These are phyloP conservation scores for Chrysopilus asiliformis DNA, from an alignment of 2,888 invertebrate species.

Conservation along the genomic window DNA sequence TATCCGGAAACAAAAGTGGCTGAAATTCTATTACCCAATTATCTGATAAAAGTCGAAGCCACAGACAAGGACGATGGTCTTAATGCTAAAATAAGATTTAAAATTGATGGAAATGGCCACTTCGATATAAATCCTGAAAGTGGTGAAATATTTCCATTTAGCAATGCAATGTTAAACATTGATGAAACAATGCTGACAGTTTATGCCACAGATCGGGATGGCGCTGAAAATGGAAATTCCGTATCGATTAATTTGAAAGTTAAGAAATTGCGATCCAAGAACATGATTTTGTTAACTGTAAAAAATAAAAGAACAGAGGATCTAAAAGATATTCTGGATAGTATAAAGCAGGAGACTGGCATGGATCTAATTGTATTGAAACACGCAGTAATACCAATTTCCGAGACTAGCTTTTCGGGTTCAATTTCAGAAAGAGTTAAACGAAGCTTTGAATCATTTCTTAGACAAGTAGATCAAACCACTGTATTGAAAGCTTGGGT, in stretches of 20 bases:
- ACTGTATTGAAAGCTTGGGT: constrained; percentile 17
- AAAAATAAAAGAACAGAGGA: constrained; percentile 6
- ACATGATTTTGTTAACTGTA: constrained; percentile 17
- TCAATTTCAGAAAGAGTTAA: neutral
- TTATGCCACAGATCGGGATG: constrained; percentile 20
- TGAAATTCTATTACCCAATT: constrained; percentile 18
- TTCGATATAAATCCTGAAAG: constrained; percentile 20
- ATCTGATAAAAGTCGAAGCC: constrained; percentile 19
- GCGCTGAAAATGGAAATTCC: constrained; percentile 15
- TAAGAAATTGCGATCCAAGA: constrained; percentile 14
- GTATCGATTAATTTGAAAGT: constrained; percentile 15
- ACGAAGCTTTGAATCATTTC: neutral
- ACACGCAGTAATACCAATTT: constrained; percentile 11
- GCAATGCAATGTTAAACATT: constrained; percentile 11
- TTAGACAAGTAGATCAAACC: neutral
- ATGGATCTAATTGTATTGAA: constrained; percentile 12
- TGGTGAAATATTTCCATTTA: constrained; percentile 21
- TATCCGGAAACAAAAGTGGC: constrained; percentile 18
- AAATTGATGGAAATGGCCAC: constrained; percentile 17
- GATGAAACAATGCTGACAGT: constrained; percentile 16
- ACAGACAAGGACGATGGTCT: constrained; percentile 19
- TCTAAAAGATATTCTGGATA: constrained; percentile 11
- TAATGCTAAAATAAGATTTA: constrained; percentile 20
- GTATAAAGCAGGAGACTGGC: constrained; percentile 10
- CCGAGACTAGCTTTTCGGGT: neutral